Evolutionary conservation across 2,888 invertebrate species (phyloP), one percentile per base, ranked within the genome.

Genomic region (Tetragonula carbonaria): DNA sequence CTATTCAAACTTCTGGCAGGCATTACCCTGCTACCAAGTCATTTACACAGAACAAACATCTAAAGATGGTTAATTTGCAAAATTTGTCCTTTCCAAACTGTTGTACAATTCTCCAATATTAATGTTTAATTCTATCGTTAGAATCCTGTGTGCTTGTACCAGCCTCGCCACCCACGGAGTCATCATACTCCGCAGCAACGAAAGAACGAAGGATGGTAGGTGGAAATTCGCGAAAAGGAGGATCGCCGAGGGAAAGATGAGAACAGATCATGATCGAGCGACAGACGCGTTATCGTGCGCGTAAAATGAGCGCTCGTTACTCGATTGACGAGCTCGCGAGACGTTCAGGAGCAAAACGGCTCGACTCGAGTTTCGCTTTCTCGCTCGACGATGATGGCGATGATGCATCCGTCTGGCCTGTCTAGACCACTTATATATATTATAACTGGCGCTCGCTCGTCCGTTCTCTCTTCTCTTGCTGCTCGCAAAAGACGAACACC

Each of bases 401-500:
- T 86, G 87, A 88, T 87, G 84, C 86, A 84, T 86, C 86, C 84
- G 86, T 86, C 88, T 88, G 87, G 87, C 81, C 86, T 86, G 88
- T 88, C 87, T 87, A 86, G 88, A 87, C 87, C 84, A 84, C 87
- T 88, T 84, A 84, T 87, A 86, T 80, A 80, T 79, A 75, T 82
- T 83, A 82, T 79, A 83, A 83, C 85, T 67, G 72, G 77, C 75
- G 70, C 78, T 81, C 78, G 63, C 76, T 74, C 74, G 76, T 77
- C 78, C 79, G 70, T 81, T 78, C 72, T 68, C 80, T 78, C 74
- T 33, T 73, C 76, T 71, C 76, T 45, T n/a, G 65, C 18, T 63
- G 53, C 55, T 59, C 45, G 51, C 72, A 55, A 57, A 66, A 75
- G 66, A 78, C 67, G 62, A 77, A 70, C 68, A 63, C 59, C 53